These are phyloP conservation scores for Pogonocichla stellata DNA, from an alignment of 2,113 vertebrate species.

Conservation along the genomic window DNA sequence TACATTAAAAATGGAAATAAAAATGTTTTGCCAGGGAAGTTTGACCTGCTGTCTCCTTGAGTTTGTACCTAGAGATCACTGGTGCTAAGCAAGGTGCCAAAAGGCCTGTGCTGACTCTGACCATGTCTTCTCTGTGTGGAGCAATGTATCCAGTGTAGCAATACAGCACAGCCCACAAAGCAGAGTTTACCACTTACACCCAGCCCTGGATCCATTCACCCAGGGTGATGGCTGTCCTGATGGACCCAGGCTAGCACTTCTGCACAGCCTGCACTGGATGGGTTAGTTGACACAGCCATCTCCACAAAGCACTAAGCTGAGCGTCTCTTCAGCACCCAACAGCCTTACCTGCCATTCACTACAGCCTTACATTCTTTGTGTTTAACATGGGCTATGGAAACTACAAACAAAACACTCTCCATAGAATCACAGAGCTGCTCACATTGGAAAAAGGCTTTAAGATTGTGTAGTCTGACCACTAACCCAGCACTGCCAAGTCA, in stretches of 20 bases:
- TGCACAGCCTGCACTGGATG: background rate
- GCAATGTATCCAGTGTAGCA: background rate
- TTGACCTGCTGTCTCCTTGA: background rate
- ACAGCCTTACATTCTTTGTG: background rate
- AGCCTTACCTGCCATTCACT: background rate
- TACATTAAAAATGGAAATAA: background rate
- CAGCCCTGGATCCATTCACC: background rate
- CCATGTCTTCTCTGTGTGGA: background rate
- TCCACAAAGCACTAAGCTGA: background rate
- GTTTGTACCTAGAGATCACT: accelerated
- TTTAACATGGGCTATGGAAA: background rate
- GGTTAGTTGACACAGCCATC: background rate
- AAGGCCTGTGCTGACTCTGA: background rate
- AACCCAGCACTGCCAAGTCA: background rate
- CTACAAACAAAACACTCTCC: background rate
- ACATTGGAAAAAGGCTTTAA: background rate
- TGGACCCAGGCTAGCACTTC: background rate
- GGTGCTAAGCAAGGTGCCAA: background rate
- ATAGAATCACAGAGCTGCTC: background rate
- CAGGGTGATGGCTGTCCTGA: background rate
- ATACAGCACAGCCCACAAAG: background rate
- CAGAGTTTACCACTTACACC: background rate
- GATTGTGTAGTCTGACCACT: accelerated
- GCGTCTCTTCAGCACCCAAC: background rate
- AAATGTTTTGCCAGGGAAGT: background rate